Evolutionary conservation across 2,797 vertebrate species (phyloP).

Genomic region (Sphenopsis melanotis): DNA sequence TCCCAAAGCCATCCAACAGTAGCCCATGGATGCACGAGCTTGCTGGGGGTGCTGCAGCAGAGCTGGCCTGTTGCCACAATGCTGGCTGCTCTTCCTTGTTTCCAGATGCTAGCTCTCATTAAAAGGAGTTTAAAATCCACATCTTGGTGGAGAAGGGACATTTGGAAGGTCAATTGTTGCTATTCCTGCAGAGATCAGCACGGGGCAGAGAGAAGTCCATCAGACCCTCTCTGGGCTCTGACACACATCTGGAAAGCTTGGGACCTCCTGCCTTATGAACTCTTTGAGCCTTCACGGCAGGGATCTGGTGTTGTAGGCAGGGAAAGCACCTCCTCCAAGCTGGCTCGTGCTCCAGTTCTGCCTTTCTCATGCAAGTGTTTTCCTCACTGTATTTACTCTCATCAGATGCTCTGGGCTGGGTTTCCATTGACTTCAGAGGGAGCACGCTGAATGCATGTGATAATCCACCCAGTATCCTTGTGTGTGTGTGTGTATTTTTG

Average conservation of each 20-base stretch:
- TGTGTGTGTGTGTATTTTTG: slow-evolving; percentile 46
- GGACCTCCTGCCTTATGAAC: slow-evolving; percentile 14
- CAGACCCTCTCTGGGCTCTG: slow-evolving; percentile 8
- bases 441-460: not conserved
- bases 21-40: not conserved
- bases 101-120: slow-evolving; percentile 50
- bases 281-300: not conserved
- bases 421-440: slow-evolving; percentile 39
- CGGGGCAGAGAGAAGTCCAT: slow-evolving; percentile 10
- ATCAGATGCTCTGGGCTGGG: not conserved
- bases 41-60: not conserved
- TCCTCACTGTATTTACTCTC: not conserved
- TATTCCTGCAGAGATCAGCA: slow-evolving; percentile 33
- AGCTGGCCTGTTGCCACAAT: not conserved
- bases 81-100: slow-evolving; percentile 41
- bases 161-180: slow-evolving; percentile 46
- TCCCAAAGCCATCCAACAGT: not conserved
- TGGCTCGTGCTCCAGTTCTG: not conserved
- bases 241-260: slow-evolving; percentile 39
- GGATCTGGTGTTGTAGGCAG: not conserved
- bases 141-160: slow-evolving; percentile 12
- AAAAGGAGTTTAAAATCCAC: slow-evolving; percentile 37
- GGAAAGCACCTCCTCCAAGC: not conserved
- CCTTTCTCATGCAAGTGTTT: not conserved
- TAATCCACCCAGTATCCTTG: slow-evolving; percentile 20